Conservation (phyloP, 2,888 invertebrate species). For the Balanococcus diminutus region DNA sequence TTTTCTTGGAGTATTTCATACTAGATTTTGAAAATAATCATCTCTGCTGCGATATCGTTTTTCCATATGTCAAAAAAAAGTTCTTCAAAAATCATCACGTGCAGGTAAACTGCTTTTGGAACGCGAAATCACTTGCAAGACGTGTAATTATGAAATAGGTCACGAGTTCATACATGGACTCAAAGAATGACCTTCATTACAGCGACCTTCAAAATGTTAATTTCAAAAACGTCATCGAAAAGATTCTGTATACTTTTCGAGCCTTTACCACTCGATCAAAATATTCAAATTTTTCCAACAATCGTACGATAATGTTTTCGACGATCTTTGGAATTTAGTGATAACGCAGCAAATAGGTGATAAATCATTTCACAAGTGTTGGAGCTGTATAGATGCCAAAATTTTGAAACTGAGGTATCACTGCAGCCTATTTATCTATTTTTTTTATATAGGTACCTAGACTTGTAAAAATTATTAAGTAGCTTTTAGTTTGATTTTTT, state of each 20-base stretch:
- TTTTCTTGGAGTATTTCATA: neutral
- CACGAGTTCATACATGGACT: constrained; percentile 40
- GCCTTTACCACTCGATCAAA: neutral
- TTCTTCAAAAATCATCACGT: constrained; percentile 1
- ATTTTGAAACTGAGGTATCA: neutral
- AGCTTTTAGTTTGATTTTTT: no score
- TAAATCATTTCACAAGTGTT: neutral
- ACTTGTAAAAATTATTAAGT: no score
- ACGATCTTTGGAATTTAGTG: neutral
- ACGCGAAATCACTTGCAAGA: neutral
- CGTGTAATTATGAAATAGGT: constrained; percentile 36
- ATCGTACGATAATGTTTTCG: neutral
- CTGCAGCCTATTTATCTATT: neutral
- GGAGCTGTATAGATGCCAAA: neutral
- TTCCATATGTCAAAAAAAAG: neutral
- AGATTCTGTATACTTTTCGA: neutral
- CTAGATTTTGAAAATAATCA: neutral
- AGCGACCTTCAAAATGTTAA: constrained; percentile 35
- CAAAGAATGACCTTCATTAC: constrained; percentile 12
- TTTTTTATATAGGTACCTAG: no score
- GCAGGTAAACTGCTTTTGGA: constrained; percentile 9
- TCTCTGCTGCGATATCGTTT: neutral
- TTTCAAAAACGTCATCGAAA: constrained; percentile 26
- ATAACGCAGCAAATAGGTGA: neutral
- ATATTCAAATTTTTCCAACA: neutral